Evolutionary conservation across 2,113 vertebrate genomes (phyloP).

Genomic region (Lynx canadensis): DNA sequence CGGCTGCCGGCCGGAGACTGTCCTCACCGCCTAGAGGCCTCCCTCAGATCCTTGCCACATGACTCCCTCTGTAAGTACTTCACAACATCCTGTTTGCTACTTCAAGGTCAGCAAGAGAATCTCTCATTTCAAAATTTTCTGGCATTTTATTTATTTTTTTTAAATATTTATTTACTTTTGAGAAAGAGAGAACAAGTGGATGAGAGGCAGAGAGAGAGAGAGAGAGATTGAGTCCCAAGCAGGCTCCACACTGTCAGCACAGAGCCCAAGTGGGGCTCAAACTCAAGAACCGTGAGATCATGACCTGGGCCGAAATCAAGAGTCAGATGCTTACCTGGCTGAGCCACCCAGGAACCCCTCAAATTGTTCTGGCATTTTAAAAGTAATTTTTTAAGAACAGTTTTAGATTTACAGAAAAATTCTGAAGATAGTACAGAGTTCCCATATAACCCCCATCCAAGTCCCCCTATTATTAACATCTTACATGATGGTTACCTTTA

Average conservation of each 20-base stretch:
- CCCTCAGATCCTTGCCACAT: neutral
- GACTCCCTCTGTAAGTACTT: neutral
- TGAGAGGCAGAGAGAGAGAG: too few relatives aligned
- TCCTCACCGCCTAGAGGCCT: neutral
- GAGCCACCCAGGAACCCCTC: too few relatives aligned
- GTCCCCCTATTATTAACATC: neutral
- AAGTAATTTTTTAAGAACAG: neutral
- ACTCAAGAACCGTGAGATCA: too few relatives aligned
- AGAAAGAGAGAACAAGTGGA: too few relatives aligned
- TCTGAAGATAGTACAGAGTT: neutral
- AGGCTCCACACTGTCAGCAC: too few relatives aligned
- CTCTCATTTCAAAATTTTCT: neutral
- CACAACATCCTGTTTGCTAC: neutral
- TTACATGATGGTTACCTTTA: neutral
- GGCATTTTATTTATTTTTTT: too few relatives aligned
- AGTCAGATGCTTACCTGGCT: too few relatives aligned
- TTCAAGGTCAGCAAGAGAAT: neutral
- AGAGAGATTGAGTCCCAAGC: too few relatives aligned
- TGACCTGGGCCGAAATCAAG: too few relatives aligned
- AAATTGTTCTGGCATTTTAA: neutral
- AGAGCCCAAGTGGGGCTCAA: too few relatives aligned
- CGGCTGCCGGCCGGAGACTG: accelerated
- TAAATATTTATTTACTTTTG: too few relatives aligned
- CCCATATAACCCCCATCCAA: neutral
- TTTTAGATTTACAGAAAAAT: neutral